These are phyloP conservation scores for Lepus oiostolus DNA, from an alignment of 2,797 vertebrate species.

Conservation along the genomic window DNA sequence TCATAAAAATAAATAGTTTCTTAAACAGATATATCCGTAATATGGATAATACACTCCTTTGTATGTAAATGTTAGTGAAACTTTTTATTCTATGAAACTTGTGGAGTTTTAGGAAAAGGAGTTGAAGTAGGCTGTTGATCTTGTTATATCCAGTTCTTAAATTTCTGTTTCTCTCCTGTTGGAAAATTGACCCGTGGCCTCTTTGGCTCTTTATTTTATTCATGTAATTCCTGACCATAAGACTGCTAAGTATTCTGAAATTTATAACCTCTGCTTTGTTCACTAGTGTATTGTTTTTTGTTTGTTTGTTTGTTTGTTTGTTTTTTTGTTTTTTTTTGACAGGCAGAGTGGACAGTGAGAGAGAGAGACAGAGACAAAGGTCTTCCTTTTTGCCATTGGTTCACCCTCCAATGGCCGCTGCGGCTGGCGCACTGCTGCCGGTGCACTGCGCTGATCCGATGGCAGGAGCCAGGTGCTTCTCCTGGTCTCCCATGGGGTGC, in stretches of 20 bases:
- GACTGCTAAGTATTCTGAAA: constrained; percentile 41
- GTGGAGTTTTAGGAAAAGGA: not conserved
- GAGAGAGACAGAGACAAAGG: too few species aligned
- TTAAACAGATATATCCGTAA: too few species aligned
- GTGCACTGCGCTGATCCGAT: too few species aligned
- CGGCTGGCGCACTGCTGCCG: too few species aligned
- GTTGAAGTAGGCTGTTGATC: constrained; percentile 14
- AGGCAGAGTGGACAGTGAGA: too few species aligned
- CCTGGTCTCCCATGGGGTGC: too few species aligned
- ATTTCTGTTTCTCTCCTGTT: constrained; percentile 25
- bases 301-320: not conserved
- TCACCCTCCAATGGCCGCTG: too few species aligned
- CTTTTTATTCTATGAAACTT: not conserved
- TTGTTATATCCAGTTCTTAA: constrained; percentile 11
- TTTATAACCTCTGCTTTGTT: constrained; percentile 31
- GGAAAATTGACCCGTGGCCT: not conserved
- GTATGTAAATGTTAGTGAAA: not conserved
- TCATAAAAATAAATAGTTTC: not conserved
- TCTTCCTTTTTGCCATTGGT: too few species aligned
- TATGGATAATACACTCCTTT: too few species aligned
- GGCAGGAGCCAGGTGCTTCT: too few species aligned
- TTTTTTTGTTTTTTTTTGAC: too few species aligned
- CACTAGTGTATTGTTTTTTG: not conserved
- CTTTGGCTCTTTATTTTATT: constrained; percentile 43
- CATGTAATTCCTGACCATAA: not conserved